phyloP scores from a whole-genome alignment of 1,140 invertebrate genomes.

The Homarus americanus region DNA sequence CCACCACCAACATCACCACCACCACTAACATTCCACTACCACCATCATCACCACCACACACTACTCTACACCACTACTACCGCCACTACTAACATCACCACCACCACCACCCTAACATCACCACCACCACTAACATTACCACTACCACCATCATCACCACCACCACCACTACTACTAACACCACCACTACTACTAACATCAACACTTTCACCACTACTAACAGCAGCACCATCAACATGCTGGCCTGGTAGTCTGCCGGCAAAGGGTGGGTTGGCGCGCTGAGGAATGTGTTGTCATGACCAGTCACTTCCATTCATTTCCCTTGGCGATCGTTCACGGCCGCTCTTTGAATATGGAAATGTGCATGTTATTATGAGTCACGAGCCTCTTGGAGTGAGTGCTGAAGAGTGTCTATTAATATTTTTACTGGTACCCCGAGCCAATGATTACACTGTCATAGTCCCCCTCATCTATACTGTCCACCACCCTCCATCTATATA shows the following conservation, averaged over 20 bases:
- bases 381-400: neutral
- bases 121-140: neutral
- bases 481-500: neutral
- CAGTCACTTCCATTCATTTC: conserved; percentile 64
- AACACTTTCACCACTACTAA: neutral
- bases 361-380: conserved; percentile 58
- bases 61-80: no score
- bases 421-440: conserved; percentile 40
- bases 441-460: conserved; percentile 43
- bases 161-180: neutral
- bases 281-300: conserved; percentile 51
- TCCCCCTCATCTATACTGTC: no score
- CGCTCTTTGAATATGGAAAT: conserved; percentile 61
- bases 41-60: no score
- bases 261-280: conserved; percentile 15
- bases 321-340: conserved; percentile 55
- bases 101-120: no score
- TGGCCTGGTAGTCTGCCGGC: neutral
- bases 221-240: conserved; percentile 6
- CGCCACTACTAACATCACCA: neutral
- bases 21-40: neutral
- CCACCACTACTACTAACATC: neutral
- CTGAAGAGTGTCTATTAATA: conserved; percentile 37
- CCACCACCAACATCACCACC: neutral
- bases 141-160: neutral